Conservation (phyloP, 1,140 invertebrate genomes). For the Heliconius melpomene region DNA sequence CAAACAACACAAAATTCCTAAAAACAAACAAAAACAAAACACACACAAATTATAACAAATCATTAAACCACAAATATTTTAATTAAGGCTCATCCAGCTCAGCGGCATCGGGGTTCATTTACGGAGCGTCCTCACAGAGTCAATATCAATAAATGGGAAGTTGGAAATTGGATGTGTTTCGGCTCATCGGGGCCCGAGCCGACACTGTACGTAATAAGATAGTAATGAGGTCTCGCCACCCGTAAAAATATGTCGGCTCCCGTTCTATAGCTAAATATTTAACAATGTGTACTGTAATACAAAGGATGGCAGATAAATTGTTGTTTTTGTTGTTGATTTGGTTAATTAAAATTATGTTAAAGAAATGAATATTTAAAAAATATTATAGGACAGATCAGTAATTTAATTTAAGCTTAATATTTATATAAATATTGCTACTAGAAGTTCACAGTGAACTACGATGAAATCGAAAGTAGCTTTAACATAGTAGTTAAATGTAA, state of each 20-base stretch:
- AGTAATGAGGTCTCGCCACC: slow-evolving; percentile 75
- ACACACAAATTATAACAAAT: slow-evolving; percentile 7
- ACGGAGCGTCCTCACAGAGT: slow-evolving; percentile 72
- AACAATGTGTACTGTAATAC: slow-evolving; percentile 45
- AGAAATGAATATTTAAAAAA: too few relatives aligned
- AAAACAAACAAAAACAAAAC: not conserved
- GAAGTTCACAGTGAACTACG: too few relatives aligned
- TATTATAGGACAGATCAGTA: too few relatives aligned
- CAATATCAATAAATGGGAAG: slow-evolving; percentile 80
- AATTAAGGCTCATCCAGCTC: slow-evolving; percentile 44
- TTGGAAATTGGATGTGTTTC: slow-evolving; percentile 80
- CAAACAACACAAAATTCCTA: not conserved
- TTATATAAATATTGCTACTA: too few relatives aligned
- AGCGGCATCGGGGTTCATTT: slow-evolving; percentile 39
- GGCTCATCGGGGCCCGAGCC: slow-evolving; percentile 63
- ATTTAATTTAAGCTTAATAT: too few relatives aligned
- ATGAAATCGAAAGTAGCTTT: too few relatives aligned
- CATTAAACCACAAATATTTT: slow-evolving; percentile 12
- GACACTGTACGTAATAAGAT: slow-evolving; percentile 75
- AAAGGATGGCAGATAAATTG: not conserved
- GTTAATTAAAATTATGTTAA: too few relatives aligned
- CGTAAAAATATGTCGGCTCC: slow-evolving; percentile 77
- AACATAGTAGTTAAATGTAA: too few relatives aligned
- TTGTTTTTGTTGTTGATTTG: not conserved
- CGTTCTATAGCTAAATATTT: slow-evolving; percentile 74